Conservation (phyloP, 2,888 invertebrate species). For the Agriotes lineatus region DNA sequence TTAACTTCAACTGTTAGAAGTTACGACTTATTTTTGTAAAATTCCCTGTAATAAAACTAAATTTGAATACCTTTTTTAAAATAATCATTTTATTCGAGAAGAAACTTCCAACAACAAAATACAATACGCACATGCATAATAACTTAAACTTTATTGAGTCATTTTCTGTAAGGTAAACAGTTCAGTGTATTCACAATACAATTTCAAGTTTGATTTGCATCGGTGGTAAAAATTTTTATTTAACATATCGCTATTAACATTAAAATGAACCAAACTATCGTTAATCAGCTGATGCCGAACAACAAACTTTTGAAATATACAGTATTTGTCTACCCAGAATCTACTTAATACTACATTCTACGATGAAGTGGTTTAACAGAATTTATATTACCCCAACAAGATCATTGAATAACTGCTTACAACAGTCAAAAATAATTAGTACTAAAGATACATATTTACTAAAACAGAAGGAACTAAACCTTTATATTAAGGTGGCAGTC, state of each 20-base stretch:
- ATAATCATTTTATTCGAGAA: slow-evolving; percentile 7
- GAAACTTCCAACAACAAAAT: slow-evolving; percentile 12
- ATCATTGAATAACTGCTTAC: neutral
- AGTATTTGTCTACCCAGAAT: neutral
- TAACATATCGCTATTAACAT: neutral
- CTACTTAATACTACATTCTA: neutral
- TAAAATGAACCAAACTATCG: neutral
- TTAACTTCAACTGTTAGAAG: no score
- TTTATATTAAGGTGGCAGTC: slow-evolving; percentile 17
- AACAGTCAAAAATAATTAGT: slow-evolving; percentile 2
- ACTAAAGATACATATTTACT: slow-evolving; percentile 7
- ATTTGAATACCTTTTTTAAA: neutral
- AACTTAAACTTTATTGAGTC: slow-evolving; percentile 10
- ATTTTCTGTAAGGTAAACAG: neutral
- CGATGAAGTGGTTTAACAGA: neutral
- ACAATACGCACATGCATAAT: slow-evolving; percentile 5
- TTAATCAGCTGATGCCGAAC: neutral
- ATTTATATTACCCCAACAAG: neutral
- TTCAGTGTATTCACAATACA: no score
- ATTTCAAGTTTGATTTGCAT: neutral
- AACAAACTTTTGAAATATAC: neutral
- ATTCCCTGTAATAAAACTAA: no score
- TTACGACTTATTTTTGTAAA: no score
- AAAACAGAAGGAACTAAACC: slow-evolving; percentile 18
- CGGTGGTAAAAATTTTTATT: neutral